These are phyloP conservation scores for Chymomyza caudatula DNA, from an alignment of 2,888 invertebrate species.

Conservation along the genomic window DNA sequence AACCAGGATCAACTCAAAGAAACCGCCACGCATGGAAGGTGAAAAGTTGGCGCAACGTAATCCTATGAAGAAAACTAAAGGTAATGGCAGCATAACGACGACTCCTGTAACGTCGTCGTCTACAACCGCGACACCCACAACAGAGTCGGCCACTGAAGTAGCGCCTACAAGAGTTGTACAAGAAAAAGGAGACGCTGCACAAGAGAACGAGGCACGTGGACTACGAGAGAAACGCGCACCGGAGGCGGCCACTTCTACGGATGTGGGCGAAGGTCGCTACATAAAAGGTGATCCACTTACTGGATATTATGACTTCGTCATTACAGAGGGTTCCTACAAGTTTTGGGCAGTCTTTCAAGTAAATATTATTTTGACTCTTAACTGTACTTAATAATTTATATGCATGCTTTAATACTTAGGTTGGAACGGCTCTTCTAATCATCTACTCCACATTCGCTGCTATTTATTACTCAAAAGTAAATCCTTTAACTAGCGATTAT, in stretches of 20 bases:
- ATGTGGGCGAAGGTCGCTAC: conserved; percentile 76
- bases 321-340: conserved; percentile 92
- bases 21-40: conserved; percentile 56
- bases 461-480: conserved; percentile 92
- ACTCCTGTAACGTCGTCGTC: conserved; percentile 26
- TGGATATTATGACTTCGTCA: conserved; percentile 91
- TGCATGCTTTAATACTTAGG: conserved; percentile 78
- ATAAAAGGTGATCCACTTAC: conserved; percentile 84
- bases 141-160: conserved; percentile 15
- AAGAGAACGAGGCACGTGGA: conserved; percentile 25
- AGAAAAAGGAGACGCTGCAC: conserved; percentile 28
- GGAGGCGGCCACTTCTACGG: conserved; percentile 26
- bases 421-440: conserved; percentile 87
- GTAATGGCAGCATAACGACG: conserved; percentile 28
- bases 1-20: conserved; percentile 64
- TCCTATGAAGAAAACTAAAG: conserved; percentile 37
- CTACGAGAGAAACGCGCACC: conserved; percentile 50
- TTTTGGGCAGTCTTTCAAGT: conserved; percentile 94
- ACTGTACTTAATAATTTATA: not conserved
- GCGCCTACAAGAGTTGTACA: conserved; percentile 28
- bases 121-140: conserved; percentile 33
- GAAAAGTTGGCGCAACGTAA: conserved; percentile 34
- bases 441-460: conserved; percentile 92
- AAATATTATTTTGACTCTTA: conserved; percentile 42
- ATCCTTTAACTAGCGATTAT: conserved; percentile 88